These are phyloP conservation scores for Ornithorhynchus anatinus DNA, from an alignment of 2,113 vertebrate genomes.

Conservation along the genomic window DNA sequence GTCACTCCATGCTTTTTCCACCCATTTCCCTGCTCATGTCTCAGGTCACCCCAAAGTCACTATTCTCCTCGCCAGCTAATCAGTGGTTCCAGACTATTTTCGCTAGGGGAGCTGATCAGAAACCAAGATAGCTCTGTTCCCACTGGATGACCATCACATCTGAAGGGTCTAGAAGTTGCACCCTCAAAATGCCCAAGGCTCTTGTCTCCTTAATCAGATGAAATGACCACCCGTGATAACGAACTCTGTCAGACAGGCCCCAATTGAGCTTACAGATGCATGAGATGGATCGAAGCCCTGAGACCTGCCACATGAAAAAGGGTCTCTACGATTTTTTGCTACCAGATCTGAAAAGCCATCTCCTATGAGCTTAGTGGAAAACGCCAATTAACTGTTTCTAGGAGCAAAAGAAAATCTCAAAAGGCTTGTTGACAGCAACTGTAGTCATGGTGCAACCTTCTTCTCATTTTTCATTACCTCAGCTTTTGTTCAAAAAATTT, in stretches of 20 bases:
- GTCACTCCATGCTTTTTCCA: background rate
- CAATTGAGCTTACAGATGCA: background rate
- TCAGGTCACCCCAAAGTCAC: background rate
- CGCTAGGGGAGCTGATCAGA: slow-evolving; percentile 33
- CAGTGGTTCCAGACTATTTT: too few species aligned
- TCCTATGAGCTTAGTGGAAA: slow-evolving; percentile 25
- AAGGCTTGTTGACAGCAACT: slow-evolving; percentile 22
- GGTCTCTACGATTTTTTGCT: slow-evolving; percentile 30
- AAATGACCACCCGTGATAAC: slow-evolving; percentile 51
- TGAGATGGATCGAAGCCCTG: background rate
- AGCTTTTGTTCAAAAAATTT: slow-evolving; percentile 41
- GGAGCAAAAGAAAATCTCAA: slow-evolving; percentile 39
- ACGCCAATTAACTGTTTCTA: slow-evolving; percentile 42
- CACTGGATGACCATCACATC: background rate
- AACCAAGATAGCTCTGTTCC: slow-evolving; percentile 26
- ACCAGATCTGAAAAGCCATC: slow-evolving; percentile 31
- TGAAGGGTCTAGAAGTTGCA: background rate
- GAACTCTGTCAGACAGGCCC: slow-evolving; percentile 1
- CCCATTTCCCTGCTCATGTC: slow-evolving; percentile 37
- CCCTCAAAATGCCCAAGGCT: background rate
- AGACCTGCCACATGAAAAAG: background rate
- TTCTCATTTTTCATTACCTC: slow-evolving; percentile 39
- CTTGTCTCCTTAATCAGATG: slow-evolving; percentile 21
- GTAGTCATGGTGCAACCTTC: slow-evolving; percentile 10
- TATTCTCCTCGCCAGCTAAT: too few species aligned